Percentiles rank a stretch among this genome's conserved stretches.
Evolutionary conservation across 2,113 vertebrate species (phyloP).

Genomic region (Eulacestoma nigropectus): DNA sequence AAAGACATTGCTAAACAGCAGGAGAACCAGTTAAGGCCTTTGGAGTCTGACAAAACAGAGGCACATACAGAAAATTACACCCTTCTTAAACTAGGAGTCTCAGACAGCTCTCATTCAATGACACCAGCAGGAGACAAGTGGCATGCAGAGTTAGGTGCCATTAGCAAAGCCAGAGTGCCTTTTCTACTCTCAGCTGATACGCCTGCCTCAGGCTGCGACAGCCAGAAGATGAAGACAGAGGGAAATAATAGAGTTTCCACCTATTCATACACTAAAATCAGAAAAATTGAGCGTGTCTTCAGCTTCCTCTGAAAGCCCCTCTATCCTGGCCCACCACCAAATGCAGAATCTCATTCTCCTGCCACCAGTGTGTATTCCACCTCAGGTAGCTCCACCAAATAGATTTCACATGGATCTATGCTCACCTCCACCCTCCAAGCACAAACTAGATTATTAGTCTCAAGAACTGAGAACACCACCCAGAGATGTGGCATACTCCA

Average conservation of each 20-base stretch:
- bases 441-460: neutral
- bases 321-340: neutral
- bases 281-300: fast-evolving
- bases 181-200: neutral
- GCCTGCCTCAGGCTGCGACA: neutral
- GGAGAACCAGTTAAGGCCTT: constrained; percentile 3
- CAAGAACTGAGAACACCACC: neutral
- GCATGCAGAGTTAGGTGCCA: neutral
- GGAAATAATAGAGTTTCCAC: neutral
- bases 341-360: neutral
- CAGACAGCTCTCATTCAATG: neutral
- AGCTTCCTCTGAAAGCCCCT: neutral
- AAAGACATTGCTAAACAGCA: constrained; percentile 22
- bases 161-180: neutral
- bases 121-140: neutral
- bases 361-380: neutral
- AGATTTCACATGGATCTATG: neutral
- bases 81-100: neutral
- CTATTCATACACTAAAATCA: neutral
- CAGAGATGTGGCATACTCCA: neutral
- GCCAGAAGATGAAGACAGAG: neutral
- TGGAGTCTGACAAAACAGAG: neutral
- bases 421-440: neutral
- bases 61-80: neutral
- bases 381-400: neutral